Base-by-base conservation (phyloP, 2,113 vertebrate genomes). In the Opisthocomus hoazin region DNA sequence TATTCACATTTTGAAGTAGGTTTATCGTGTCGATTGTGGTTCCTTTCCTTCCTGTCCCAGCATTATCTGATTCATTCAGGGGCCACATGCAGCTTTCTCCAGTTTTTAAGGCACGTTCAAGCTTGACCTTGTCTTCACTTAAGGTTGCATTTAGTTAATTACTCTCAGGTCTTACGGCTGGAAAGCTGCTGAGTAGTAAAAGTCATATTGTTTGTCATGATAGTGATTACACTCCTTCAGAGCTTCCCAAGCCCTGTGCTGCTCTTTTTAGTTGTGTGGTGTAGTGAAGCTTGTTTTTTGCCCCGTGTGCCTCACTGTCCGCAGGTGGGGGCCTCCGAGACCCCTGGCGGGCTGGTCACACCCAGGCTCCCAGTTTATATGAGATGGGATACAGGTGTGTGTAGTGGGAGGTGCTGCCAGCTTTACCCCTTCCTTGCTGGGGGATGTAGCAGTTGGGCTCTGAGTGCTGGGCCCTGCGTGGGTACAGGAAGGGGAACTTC, bases 351-450 rank as follows among this genome's bases (percentile, higher is more conserved):
- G 34, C 53, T 85, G 45, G 41, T 39, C 53, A 41, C 36, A 4
- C 50, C 43, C 30, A 68, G 57, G 24, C 24, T 92, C 57, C 26
- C 73, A 76, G 24, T 5, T 83, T 57, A 5, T 3, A 18, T 50
- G 71, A 45, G 50, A 5, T 76, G 61, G n/a, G 30, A 39, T 75
- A 24, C 4, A 29, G 37, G 23, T 12, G 6, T 5, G 2, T 16
- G 11, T 34, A 9, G 7, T 8, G 7, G 24, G 24, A 43, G 24
- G 23, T 71, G 57, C 30, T 85, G 65, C 7, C 12, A 18, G 27
- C 20, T 76, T 90, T 4, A 3, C 80, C 23, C 20, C 23, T 87
- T 6, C 10, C 5, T 65, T 5, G 0, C 0, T n/a, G n/a, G 0
- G 12, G 39, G 21, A 18, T 69, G 15, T 56, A 23, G 20, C 7